A percentile compares a stretch with the other conserved stretches of the same genome.
phyloP scores from a whole-genome alignment of 2,797 vertebrate genomes.

The Caiman crocodilus region DNA sequence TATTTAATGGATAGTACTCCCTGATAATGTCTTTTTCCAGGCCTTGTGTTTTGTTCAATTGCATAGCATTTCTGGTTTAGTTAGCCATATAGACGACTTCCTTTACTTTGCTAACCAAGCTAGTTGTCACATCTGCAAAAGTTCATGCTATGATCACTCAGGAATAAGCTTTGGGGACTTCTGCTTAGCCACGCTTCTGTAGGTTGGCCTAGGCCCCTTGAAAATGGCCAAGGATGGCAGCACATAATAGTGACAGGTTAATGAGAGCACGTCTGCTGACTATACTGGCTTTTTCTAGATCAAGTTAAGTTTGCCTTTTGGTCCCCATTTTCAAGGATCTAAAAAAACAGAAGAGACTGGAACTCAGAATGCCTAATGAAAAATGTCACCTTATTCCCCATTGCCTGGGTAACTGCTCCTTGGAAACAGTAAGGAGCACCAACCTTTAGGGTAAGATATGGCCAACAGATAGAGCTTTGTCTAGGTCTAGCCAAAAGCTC shows the following conservation, averaged over 20 bases:
- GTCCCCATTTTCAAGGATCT: constrained; percentile 1
- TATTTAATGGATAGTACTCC: no score
- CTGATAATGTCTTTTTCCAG: no score
- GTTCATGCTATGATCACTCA: no score
- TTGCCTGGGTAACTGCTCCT: neutral
- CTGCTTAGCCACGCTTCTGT: no score
- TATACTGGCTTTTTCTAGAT: constrained; percentile 7
- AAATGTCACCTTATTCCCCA: neutral
- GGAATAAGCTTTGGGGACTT: no score
- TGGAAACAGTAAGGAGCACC: neutral
- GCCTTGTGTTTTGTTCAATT: no score
- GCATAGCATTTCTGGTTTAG: no score
- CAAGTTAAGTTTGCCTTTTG: neutral
- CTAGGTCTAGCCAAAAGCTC: neutral
- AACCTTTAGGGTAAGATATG: neutral
- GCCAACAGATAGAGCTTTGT: constrained; percentile 7
- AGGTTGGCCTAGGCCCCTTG: no score
- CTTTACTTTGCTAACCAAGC: no score
- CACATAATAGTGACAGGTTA: neutral
- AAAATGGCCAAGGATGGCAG: no score
- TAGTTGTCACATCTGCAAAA: no score
- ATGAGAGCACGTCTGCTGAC: neutral
- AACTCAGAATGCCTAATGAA: neutral
- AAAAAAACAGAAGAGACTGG: neutral
- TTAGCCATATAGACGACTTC: no score